phyloP scores from a whole-genome alignment of 2,113 vertebrate species.

The Bothrops jararaca region DNA sequence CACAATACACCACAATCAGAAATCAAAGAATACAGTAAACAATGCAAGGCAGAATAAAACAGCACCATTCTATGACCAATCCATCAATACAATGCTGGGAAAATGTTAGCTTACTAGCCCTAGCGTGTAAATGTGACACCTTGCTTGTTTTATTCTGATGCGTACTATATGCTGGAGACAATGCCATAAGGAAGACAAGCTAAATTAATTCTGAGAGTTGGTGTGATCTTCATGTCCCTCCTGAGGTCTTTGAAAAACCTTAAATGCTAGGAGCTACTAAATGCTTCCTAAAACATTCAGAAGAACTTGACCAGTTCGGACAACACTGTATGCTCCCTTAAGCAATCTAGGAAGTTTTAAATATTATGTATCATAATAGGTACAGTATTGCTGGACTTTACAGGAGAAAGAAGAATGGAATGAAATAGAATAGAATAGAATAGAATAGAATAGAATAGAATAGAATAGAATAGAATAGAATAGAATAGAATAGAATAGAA shows the following conservation, averaged over 20 bases:
- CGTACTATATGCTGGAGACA: background rate
- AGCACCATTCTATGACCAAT: background rate
- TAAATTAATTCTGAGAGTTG: background rate
- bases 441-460: too few relatives aligned
- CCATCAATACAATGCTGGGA: background rate
- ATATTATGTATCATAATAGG: background rate
- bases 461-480: too few relatives aligned
- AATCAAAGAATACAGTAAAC: background rate
- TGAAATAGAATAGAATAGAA: accelerated
- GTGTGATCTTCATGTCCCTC: background rate
- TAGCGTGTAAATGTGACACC: background rate
- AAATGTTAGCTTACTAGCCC: background rate
- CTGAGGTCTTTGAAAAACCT: background rate
- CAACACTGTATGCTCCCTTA: background rate
- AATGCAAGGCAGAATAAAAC: background rate
- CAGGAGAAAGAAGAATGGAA: background rate
- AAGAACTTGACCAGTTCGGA: background rate
- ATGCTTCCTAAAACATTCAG: background rate
- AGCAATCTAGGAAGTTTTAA: background rate
- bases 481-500: too few relatives aligned
- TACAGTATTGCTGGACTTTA: background rate
- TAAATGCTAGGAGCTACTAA: background rate
- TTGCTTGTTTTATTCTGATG: background rate
- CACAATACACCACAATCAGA: background rate
- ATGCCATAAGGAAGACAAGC: background rate